Evolutionary conservation across 2,888 invertebrate genomes (phyloP), one percentile per base, ranked within the genome.

Genomic region (Opisthograptis luteolata): DNA sequence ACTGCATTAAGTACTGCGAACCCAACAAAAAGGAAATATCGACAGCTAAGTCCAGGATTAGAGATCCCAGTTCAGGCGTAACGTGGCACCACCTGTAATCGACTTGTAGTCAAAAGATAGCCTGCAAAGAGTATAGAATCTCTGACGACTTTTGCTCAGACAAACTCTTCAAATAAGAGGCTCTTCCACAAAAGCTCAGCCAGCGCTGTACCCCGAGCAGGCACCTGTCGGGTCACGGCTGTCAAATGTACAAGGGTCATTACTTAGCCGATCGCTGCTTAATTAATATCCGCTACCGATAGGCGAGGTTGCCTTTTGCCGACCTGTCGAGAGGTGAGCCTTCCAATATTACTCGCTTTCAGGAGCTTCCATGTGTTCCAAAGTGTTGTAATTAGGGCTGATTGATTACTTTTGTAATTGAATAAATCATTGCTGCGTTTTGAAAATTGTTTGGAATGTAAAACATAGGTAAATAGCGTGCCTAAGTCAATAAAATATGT

Each of bases 161-260:
- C 10, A 1, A 2, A 9, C 25, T 9, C 3, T 9, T n/a, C n/a
- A n/a, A n/a, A n/a, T n/a, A n/a, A n/a, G n/a, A n/a, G n/a, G 1
- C n/a, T 9, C 7, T 9, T 13, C 12, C 2, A 3, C 15, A 17
- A 7, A 34, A 34, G n/a, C 47, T 22, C n/a, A 27, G 40, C 70
- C 51, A 66, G 58, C 1, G 1, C 3, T 12, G 2, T 36, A 31
- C 22, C 40, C 24, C 25, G 41, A 5, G 28, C 13, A 8, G 39
- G 55, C 58, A 88, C 87, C 87, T 87, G 87, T 75, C 81, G 70
- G 74, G 66, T 68, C 70, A 59, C 55, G 70, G 72, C 84, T 80
- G 88, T 87, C 88, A 84, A 81, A 81, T 82, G 83, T 84, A 89
- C 88, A 87, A 87, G 87, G 88, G 89, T 87, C 88, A 87, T 88